These are phyloP conservation scores for Gymnobelideus leadbeateri DNA, from an alignment of 2,113 vertebrate species.

Conservation along the genomic window DNA sequence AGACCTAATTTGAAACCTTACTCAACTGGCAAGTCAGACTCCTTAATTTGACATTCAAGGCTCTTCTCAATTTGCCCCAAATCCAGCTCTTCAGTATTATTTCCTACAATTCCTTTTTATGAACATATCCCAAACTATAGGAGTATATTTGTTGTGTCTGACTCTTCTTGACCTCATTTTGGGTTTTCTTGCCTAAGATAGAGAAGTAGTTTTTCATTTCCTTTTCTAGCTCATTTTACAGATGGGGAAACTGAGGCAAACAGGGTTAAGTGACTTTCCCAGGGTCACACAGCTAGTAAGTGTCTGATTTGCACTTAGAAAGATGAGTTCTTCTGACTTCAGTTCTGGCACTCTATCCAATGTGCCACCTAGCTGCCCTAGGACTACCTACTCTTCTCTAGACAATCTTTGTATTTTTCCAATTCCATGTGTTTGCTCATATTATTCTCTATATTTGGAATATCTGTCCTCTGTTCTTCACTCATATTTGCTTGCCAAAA, in stretches of 20 bases:
- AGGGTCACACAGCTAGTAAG: too few relatives aligned
- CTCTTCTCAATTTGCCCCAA: background rate
- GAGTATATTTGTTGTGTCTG: background rate
- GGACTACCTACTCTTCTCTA: background rate
- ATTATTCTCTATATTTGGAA: background rate
- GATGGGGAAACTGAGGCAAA: too few relatives aligned
- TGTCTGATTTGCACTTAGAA: too few relatives aligned
- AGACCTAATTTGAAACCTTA: background rate
- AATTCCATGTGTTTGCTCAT: background rate
- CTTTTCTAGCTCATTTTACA: too few relatives aligned
- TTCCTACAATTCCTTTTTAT: background rate
- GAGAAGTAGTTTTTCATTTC: too few relatives aligned
- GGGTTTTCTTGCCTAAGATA: too few relatives aligned
- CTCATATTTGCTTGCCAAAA: background rate
- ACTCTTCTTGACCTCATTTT: too few relatives aligned
- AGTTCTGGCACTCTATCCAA: too few relatives aligned
- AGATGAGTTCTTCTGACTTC: too few relatives aligned
- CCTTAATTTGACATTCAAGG: background rate
- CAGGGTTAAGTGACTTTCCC: too few relatives aligned
- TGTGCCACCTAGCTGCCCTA: too few relatives aligned
- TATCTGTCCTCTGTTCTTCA: too few relatives aligned
- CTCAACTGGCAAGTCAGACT: background rate
- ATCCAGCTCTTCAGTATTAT: background rate
- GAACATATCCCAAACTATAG: background rate
- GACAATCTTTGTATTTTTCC: background rate